Evolutionary conservation across 1,140 invertebrate genomes (phyloP), one percentile per base, ranked within the genome.

Genomic region (Caerostris extrusa): DNA sequence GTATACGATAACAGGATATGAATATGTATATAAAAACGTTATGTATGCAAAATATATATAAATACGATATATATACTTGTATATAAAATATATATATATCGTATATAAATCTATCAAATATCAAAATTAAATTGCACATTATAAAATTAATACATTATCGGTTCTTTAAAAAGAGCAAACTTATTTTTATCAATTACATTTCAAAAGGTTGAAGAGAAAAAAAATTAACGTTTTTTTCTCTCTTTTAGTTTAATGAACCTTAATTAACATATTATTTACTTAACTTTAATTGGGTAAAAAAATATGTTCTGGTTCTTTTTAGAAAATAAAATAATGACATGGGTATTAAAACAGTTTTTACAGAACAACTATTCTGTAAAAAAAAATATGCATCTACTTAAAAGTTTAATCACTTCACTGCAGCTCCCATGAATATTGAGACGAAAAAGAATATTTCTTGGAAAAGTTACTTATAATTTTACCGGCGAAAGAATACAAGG

Each of bases 191-290:
- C 34, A 34, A 34, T 34, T 34, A 34, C 34, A 34, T 34, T 34
- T 34, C 34, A 34, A 34, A n/a, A 34, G 34, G 34, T 34, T 34
- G 34, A 34, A 34, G 34, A 34, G 34, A 34, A 34, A 34, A 34
- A 34, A 34, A 34, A 0, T 34, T 34, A 34, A 34, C 34, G 34
- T 34, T 34, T 34, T 57, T 83, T 56, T 83, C 17, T 17, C 55
- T 2, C 57, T n/a, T n/a, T 34, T 34, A 34, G 55, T 55, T 56
- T 83, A 58, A 57, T 34, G 55, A 83, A 7, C 17, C n/a, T 3
- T n/a, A 83, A 83, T 83, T 58, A 83, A n/a, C 82, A 8, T 58
- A 57, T 83, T 56, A 83, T 34, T 83, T 58, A 5, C 12, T 81
- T 81, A 81, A 19, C 55, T 6, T 56, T 57, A 56, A 77, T 50